phyloP scores from a whole-genome alignment of 2,797 vertebrate genomes.

The Sebastes nivosus region DNA sequence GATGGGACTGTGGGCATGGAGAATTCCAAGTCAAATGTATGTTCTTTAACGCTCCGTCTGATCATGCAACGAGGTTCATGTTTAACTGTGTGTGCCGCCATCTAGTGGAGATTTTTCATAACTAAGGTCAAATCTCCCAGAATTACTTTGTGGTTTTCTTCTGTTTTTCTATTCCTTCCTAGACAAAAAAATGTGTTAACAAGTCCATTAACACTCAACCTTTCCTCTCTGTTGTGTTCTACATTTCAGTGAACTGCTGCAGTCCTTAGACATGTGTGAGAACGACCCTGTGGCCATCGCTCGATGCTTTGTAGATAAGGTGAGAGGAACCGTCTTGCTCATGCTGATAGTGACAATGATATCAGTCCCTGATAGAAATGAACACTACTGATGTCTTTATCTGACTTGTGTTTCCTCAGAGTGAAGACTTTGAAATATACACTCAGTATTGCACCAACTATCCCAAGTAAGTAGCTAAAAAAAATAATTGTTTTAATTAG shows the following conservation, averaged over 20 bases:
- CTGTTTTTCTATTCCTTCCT: neutral
- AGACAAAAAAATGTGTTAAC: neutral
- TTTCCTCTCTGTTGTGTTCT: neutral
- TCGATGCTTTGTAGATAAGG: constrained; percentile 94
- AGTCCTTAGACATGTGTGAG: constrained; percentile 92
- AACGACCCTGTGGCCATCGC: constrained; percentile 93
- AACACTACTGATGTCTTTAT: neutral
- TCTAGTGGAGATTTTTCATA: constrained; percentile 47
- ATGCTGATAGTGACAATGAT: neutral
- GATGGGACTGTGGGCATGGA: neutral
- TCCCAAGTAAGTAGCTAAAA: constrained; percentile 89
- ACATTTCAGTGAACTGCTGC: constrained; percentile 88
- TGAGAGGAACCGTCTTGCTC: constrained; percentile 60
- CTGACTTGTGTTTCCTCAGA: constrained; percentile 79
- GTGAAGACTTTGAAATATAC: constrained; percentile 96
- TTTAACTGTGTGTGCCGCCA: constrained; percentile 46
- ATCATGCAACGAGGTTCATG: neutral
- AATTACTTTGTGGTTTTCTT: neutral
- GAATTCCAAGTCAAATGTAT: neutral
- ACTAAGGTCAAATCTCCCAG: neutral
- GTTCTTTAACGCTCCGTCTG: neutral
- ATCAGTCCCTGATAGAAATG: neutral
- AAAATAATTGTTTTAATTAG: neutral
- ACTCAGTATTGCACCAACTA: constrained; percentile 99
- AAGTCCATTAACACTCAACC: neutral